Evolutionary conservation across 2,888 invertebrate genomes (phyloP), one percentile per base, ranked within the genome.

Genomic region (Archaeoteleia sp.): DNA sequence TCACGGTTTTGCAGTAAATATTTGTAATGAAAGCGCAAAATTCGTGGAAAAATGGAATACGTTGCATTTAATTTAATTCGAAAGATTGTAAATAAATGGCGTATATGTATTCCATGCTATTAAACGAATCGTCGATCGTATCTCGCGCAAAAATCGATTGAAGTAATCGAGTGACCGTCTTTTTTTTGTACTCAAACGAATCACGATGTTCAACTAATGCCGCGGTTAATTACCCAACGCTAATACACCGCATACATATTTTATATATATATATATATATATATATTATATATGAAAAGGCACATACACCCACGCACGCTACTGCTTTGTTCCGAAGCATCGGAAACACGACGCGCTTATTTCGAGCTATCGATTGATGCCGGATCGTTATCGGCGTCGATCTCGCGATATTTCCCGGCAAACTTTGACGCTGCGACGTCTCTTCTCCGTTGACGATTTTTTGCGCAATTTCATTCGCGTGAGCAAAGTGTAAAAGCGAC

Each of bases 211-310:
- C 46, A 40, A 32, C 45, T 61, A 45, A 53, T 53, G 46, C 43
- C 12, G 63, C 35, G 55, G 43, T 63, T 55, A 63, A 63, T 63
- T 55, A 48, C 25, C 43, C 62, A 34, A 35, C 39, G 46, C 42
- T 55, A 55, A 40, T 49, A 35, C 20, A 12, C 15, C 15, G 46
- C 6, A 6, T 17, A 5, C 25, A 53, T 34, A 12, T 14, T 23
- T 2, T 39, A 43, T 43, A 7, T 35, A 27, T 2, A 1, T 6
- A 30, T 30, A 34, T 17, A 17, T 7, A 39, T n/a, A n/a, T n/a
- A n/a, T n/a, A n/a, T n/a, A n/a, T n/a, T 2, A 29, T 43, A 9
- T 9, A 27, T 13, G 10, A 17, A 10, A 13, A 15, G 1, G 17
- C 17, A 30, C 34, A 10, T 17, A 27, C 15, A 42, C 25, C 6